Percentiles rank a stretch among this genome's conserved stretches.
Conservation (phyloP, 2,888 invertebrate genomes). For the Platynereis dumerilii region DNA sequence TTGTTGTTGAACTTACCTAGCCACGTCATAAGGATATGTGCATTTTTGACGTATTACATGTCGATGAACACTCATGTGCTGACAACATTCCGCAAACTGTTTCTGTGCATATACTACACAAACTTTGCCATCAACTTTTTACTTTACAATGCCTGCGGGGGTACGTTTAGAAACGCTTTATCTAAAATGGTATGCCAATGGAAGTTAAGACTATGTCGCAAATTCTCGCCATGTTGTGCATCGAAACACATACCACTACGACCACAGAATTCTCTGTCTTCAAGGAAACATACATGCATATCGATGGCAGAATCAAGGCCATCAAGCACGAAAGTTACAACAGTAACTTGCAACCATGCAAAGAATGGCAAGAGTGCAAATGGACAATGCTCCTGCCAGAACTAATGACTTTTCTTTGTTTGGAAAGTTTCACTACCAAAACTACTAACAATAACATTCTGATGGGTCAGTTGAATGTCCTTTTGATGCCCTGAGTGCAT, state of each 20-base stretch:
- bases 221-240: background rate
- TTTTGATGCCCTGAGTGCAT: too few relatives aligned
- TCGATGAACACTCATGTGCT: background rate
- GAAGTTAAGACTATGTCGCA: conserved; percentile 37
- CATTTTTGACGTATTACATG: background rate
- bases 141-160: conserved; percentile 75
- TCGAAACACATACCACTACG: background rate
- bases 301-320: too few relatives aligned
- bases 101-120: conserved; percentile 71
- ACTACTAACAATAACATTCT: too few relatives aligned
- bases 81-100: background rate
- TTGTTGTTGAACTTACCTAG: conserved; percentile 22
- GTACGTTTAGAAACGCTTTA: conserved; percentile 45
- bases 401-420: too few relatives aligned
- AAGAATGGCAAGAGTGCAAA: too few relatives aligned
- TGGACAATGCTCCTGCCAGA: too few relatives aligned
- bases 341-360: too few relatives aligned
- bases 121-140: conserved; percentile 73
- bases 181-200: conserved; percentile 38
- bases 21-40: conserved; percentile 14
- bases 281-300: too few relatives aligned
- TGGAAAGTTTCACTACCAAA: too few relatives aligned
- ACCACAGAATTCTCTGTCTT: background rate
- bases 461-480: too few relatives aligned
- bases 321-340: too few relatives aligned